These are phyloP conservation scores for Chrysotoxum bicinctum DNA, from an alignment of 2,888 invertebrate genomes.

Conservation along the genomic window DNA sequence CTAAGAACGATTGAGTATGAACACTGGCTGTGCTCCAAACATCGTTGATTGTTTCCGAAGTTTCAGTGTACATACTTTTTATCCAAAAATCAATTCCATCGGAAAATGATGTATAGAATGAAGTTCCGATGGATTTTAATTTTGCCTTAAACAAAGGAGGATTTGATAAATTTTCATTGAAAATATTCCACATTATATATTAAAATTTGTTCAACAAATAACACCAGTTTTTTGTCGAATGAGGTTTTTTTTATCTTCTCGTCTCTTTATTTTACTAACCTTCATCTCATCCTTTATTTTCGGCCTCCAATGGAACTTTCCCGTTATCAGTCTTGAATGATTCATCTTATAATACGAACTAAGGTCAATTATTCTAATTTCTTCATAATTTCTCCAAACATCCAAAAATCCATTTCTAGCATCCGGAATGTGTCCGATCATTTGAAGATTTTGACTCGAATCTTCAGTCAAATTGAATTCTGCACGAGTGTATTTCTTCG, in stretches of 20 bases:
- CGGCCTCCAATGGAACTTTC: conserved; percentile 91
- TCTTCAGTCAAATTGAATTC: conserved; percentile 88
- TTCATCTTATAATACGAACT: conserved; percentile 91
- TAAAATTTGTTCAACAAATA: background rate
- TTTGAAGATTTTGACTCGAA: conserved; percentile 86
- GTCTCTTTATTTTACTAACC: conserved; percentile 77
- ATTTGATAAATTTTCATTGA: too few relatives aligned
- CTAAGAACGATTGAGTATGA: conserved; percentile 86
- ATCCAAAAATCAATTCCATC: conserved; percentile 86
- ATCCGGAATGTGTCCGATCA: conserved; percentile 90
- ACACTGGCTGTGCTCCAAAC: conserved; percentile 90
- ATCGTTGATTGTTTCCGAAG: conserved; percentile 85
- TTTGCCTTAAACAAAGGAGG: conserved; percentile 78
- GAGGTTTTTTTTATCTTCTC: too few relatives aligned
- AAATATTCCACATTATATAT: too few relatives aligned
- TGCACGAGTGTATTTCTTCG: conserved; percentile 84
- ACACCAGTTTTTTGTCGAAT: too few relatives aligned
- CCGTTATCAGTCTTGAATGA: conserved; percentile 91
- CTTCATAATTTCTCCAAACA: conserved; percentile 92
- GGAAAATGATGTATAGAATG: conserved; percentile 82
- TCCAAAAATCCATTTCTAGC: conserved; percentile 89
- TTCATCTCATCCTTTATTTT: conserved; percentile 86
- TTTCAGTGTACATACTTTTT: conserved; percentile 87
- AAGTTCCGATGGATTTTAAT: conserved; percentile 80
- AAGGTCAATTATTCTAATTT: conserved; percentile 89